Percentiles rank a stretch among this genome's conserved stretches.
phyloP scores from a whole-genome alignment of 2,797 vertebrate genomes.

The Enteromius argenteus region DNA sequence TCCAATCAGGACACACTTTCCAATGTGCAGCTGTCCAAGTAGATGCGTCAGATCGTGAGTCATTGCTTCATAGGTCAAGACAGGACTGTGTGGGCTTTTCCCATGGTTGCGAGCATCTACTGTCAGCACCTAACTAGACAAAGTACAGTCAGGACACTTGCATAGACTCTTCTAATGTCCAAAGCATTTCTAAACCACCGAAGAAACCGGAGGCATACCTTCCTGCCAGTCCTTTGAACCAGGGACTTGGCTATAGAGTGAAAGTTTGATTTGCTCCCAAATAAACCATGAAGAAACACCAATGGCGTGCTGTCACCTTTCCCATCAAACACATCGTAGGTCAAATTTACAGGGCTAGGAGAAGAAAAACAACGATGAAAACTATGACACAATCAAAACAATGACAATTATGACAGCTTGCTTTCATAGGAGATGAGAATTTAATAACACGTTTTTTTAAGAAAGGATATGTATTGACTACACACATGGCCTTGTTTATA shows the following conservation, averaged over 20 bases:
- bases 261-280: conserved; percentile 92
- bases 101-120: conserved; percentile 97
- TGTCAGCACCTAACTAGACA: conserved; percentile 91
- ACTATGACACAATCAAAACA: not conserved
- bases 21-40: conserved; percentile 82
- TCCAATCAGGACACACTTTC: conserved; percentile 88
- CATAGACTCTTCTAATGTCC: conserved; percentile 13
- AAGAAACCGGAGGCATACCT: conserved; percentile 76
- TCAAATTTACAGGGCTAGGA: conserved; percentile 83
- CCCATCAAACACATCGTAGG: conserved; percentile 85
- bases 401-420: not conserved
- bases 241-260: conserved; percentile 87
- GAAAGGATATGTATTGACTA: not conserved
- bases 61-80: conserved; percentile 90
- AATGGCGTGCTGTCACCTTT: conserved; percentile 80
- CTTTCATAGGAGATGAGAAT: not conserved
- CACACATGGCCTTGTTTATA: not conserved
- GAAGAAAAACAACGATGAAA: not conserved
- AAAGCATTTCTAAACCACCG: not conserved
- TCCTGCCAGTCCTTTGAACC: conserved; percentile 85
- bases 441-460: not conserved
- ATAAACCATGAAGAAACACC: conserved; percentile 93
- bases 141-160: conserved; percentile 75
- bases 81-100: conserved; percentile 85
- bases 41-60: conserved; percentile 86